Evolutionary conservation across 2,113 vertebrate genomes (phyloP), one percentile per base, ranked within the genome.

Genomic region (Cyprinus carpio): DNA sequence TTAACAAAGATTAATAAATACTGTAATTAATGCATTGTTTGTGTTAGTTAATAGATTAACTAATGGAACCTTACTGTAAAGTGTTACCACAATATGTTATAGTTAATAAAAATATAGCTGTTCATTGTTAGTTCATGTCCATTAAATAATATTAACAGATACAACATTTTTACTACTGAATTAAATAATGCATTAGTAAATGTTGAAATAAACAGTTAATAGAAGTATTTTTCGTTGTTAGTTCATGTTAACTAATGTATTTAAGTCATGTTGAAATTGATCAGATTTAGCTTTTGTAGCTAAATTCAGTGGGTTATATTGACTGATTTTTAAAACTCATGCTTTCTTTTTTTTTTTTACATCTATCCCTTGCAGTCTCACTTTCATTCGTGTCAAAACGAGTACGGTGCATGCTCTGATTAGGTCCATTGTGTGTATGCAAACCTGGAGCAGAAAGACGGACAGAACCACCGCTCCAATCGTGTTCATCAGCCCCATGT

Each of bases 401-500:
- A 64, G 5, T 15, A 64, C 29, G 2, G 27, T 8, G 13, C 16
- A 4, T 65, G 31, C 27, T 6, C 13, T 40, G 40, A 31, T 20
- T 43, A n/a, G 34, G 8, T 23, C 5, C 1, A 12, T 6, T n/a
- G 20, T 0, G 23, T 43, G 23, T 20, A 72, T n/a, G 34, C 9
- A 72, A 25, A n/a, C 3, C 95, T 96, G 94, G 34, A 95, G 64
- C 67, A 96, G 29, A 85, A 94, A 95, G 84, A 94, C 89, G 43
- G 94, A 94, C 40, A 95, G 88, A 7, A 95, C 95, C 40, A 91
- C 92, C 15, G 88, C 92, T 0, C 95, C 94, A 9, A 96, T 95
- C 84, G 92, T 93, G 84, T 94, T 95, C 95, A 96, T 95, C 79
- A 95, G 90, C 15, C 93, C 91, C 91, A 92, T 94, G 88, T 94